Base-by-base conservation (phyloP, 2,113 vertebrate genomes). In the Anolis carolinensis region DNA sequence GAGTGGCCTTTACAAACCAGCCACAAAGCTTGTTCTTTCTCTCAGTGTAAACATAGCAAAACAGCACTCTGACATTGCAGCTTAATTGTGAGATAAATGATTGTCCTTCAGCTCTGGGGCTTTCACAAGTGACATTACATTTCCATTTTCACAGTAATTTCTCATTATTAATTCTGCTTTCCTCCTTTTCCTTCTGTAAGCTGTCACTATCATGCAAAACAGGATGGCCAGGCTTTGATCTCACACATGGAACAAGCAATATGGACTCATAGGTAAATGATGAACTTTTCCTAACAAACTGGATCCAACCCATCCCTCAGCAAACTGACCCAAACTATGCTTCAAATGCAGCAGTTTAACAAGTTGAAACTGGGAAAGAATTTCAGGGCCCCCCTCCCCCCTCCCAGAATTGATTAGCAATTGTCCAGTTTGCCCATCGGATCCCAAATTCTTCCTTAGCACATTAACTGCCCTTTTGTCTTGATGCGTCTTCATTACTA, bases 371-470 rank as follows among this genome's bases (percentile, higher is more conserved):
- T 63, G 14, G 48, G 44, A 62, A 9, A 80, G 25, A 79, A 16
- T 44, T 50, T 67, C 39, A 81, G 23, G 74, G 16, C 16, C 18
- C 34, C 16, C 21, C 44, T 67, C 21, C 25, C 32, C 63, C 44
- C 4, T 2, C 25, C 34, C 62, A 14, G 27, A 32, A 50, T 50
- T 50, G 23, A 20, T 27, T 67, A 75, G 52, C 71, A 75, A 21
- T 48, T 75, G 39, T 63, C 79, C 23, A 34, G 72, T n/a, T 67
- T 59, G 75, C 70, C 70, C 84, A 63, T 55, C 39, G 73, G 78
- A 80, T 36, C 36, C 79, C 85, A 75, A 73, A 81, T 75, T 86
- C 85, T 81, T 86, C 78, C 20, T 75, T 65, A 52, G 44, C 39
- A 32, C n/a, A 81, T 67, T 63, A 81, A 62, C n/a, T 52, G 59